phyloP scores from a whole-genome alignment of 2,888 invertebrate species.

The Zhengitettix transpicula region DNA sequence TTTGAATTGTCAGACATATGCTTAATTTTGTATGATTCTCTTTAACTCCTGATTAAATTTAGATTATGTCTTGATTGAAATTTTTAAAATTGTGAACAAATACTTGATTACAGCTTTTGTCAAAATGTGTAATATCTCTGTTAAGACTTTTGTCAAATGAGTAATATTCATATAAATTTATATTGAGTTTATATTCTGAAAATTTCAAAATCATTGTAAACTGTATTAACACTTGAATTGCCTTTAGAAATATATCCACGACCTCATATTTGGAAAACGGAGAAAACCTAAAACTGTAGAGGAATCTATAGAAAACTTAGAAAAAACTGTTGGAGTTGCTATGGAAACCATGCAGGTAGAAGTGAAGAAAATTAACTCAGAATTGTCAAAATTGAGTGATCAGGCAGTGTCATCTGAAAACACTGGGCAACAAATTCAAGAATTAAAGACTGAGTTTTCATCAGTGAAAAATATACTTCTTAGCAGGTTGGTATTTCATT shows the following conservation, averaged over 20 bases:
- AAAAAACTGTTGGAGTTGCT: constrained; percentile 43
- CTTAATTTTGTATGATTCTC: no score
- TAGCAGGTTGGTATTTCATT: constrained; percentile 35
- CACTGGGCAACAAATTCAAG: constrained; percentile 40
- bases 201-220: neutral
- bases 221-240: constrained; percentile 39
- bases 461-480: constrained; percentile 57
- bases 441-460: constrained; percentile 49
- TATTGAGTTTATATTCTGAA: neutral
- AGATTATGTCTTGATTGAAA: no score
- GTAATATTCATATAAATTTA: no score
- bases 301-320: constrained; percentile 48
- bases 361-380: constrained; percentile 44
- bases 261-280: constrained; percentile 16
- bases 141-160: no score
- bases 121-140: no score
- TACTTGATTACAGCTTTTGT: no score
- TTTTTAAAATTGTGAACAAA: no score
- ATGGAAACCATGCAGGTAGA: constrained; percentile 43
- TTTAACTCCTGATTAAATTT: no score
- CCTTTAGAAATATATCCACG: constrained; percentile 26
- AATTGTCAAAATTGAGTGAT: constrained; percentile 32
- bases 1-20: no score
- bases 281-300: constrained; percentile 45
- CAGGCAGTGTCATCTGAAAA: constrained; percentile 16